A percentile compares a stretch with the other conserved stretches of the same genome.
Evolutionary conservation across 2,797 vertebrate genomes (phyloP).

Genomic region (Gephyroberyx darwinii): DNA sequence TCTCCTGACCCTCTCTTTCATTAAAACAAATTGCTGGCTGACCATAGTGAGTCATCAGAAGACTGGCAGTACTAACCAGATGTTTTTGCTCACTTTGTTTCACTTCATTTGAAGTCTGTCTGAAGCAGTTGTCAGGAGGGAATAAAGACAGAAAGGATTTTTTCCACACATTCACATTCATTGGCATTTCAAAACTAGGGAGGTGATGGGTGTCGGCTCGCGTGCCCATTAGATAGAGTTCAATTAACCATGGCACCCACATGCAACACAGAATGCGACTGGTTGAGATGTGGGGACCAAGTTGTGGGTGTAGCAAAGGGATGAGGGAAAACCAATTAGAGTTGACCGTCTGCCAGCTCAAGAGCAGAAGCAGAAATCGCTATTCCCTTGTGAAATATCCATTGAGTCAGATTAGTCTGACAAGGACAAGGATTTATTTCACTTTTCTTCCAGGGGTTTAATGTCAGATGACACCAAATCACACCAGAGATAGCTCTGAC

Average conservation of each 20-base stretch:
- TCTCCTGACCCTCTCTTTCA: no score
- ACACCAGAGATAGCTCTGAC: conserved; percentile 33
- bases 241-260: not conserved
- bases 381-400: conserved; percentile 29
- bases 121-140: conserved; percentile 11
- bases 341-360: conserved; percentile 27
- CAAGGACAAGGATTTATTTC: conserved; percentile 35
- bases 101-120: not conserved
- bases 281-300: conserved; percentile 9
- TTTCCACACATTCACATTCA: not conserved
- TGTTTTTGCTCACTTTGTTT: conserved; percentile 39
- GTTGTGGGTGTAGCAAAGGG: conserved; percentile 8
- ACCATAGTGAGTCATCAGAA: no score
- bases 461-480: conserved; percentile 44
- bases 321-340: conserved; percentile 46
- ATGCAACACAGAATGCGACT: conserved; percentile 10
- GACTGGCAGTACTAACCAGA: not conserved
- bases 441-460: conserved; percentile 28
- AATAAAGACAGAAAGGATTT: conserved; percentile 13
- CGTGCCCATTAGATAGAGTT: not conserved
- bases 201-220: conserved; percentile 9
- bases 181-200: not conserved
- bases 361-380: conserved; percentile 29
- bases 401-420: conserved; percentile 42
- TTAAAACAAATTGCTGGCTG: no score